Evolutionary conservation across 2,113 vertebrate species (phyloP), one percentile per base, ranked within the genome.

Genomic region (Xiphophorus hellerii): DNA sequence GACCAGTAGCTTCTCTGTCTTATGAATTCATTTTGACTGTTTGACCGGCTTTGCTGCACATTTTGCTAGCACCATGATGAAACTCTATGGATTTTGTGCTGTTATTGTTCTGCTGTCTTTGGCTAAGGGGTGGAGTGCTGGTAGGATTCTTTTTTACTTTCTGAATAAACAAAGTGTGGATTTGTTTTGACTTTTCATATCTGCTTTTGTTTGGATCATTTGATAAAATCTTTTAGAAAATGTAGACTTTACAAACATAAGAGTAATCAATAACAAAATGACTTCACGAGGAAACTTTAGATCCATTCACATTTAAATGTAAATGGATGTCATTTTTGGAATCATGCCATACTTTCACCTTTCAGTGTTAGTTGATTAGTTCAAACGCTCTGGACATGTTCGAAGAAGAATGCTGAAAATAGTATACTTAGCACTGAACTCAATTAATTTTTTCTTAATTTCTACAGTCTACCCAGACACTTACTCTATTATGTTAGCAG

Each of bases 31-130:
- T 39, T 30, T 13, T 10, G 5, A 42, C 31, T 30, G 62, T 37
- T 17, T 44, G 8, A 66, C 1, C 14, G 42, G 67, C 39, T 64
- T 51, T 67, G 73, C 48, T 60, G 69, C 44, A 62, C 31, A 73
- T 44, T 62, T 39, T 31, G 51, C 12, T 44, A n/a, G 25, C 22
- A 39, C 15, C 14, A 87, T 78, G 64, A 51, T 73, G 77, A 62
- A 64, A n/a, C 62, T n/a, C 25, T 7, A 6, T 60, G 70, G 69
- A 75, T n/a, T 85, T 62, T 54, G 13, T 69, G 10, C 62, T 42
- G 1, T 77, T 13, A 13, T 85, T 1, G 2, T 84, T 31, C 67
- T 74, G 20, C 76, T 89, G 54, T 78, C 25, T 77, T 63, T 87
- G 42, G 29, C 82, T 58, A 73, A 54, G 30, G 76, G 69, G 58